Percentiles rank a stretch among this genome's conserved stretches.
phyloP scores from a whole-genome alignment of 2,113 vertebrate species.

The Myocastor coypus region DNA sequence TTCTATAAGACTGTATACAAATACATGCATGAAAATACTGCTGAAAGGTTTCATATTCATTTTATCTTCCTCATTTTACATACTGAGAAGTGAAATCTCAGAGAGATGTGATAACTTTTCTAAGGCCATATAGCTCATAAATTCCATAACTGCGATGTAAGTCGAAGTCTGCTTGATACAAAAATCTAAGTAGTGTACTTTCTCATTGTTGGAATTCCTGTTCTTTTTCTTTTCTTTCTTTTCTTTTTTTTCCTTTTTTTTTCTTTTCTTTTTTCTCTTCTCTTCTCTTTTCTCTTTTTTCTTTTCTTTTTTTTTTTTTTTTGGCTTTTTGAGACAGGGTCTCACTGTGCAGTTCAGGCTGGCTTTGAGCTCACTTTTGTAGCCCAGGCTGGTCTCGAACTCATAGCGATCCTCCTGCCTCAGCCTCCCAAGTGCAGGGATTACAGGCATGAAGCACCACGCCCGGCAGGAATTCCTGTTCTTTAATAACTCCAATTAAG shows the following conservation, averaged over 20 bases:
- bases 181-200: conserved; percentile 22
- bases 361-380: too few relatives aligned
- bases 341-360: too few relatives aligned
- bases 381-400: too few relatives aligned
- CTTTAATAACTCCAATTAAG: not conserved
- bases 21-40: conserved; percentile 7
- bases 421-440: too few relatives aligned
- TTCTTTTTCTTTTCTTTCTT: conserved; percentile 54
- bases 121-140: not conserved
- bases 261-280: too few relatives aligned
- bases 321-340: too few relatives aligned
- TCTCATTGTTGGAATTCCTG: conserved; percentile 15
- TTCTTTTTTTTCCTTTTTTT: too few relatives aligned
- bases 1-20: not conserved
- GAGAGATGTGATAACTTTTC: not conserved
- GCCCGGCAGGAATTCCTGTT: conserved; percentile 56
- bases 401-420: too few relatives aligned
- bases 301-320: too few relatives aligned
- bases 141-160: conserved; percentile 37
- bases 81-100: conserved; percentile 3
- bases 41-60: not conserved
- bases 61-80: conserved; percentile 5
- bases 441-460: too few relatives aligned
- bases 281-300: too few relatives aligned
- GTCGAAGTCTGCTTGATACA: not conserved